phyloP scores from a whole-genome alignment of 2,888 invertebrate species.

The Nemurella pictetii region DNA sequence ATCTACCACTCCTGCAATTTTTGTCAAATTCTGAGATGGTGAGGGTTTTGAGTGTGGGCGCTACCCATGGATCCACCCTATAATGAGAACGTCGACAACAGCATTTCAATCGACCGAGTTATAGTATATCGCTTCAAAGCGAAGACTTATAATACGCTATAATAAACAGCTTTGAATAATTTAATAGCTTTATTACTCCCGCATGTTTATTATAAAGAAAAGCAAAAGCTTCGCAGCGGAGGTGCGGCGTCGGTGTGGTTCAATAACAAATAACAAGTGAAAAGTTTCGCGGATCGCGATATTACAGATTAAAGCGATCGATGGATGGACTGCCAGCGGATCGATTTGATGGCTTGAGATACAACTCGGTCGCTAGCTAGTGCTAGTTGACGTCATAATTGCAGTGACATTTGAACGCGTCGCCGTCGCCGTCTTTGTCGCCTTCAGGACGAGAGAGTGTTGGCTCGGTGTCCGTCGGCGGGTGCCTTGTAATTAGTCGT shows the following conservation, averaged over 20 bases:
- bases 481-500: background rate
- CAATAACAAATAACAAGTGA: background rate
- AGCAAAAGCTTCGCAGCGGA: background rate
- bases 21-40: too few relatives aligned
- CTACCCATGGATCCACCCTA: too few relatives aligned
- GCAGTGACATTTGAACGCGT: background rate
- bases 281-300: background rate
- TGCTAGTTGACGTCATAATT: background rate
- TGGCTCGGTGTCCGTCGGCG: too few relatives aligned
- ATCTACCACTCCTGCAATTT: too few relatives aligned
- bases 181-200: constrained; percentile 15
- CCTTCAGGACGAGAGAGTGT: background rate
- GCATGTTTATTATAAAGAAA: background rate
- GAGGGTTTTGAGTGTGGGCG: too few relatives aligned
- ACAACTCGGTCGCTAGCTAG: too few relatives aligned
- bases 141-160: background rate
- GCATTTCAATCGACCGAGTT: background rate
- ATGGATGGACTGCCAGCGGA: background rate
- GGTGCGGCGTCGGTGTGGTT: background rate
- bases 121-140: background rate
- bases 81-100: background rate
- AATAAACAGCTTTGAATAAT: constrained; percentile 12
- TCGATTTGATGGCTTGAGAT: too few relatives aligned
- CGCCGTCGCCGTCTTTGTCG: background rate
- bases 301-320: too few relatives aligned